phyloP scores from a whole-genome alignment of 2,113 vertebrate genomes.

The Sinocyclocheilus anophthalmus region DNA sequence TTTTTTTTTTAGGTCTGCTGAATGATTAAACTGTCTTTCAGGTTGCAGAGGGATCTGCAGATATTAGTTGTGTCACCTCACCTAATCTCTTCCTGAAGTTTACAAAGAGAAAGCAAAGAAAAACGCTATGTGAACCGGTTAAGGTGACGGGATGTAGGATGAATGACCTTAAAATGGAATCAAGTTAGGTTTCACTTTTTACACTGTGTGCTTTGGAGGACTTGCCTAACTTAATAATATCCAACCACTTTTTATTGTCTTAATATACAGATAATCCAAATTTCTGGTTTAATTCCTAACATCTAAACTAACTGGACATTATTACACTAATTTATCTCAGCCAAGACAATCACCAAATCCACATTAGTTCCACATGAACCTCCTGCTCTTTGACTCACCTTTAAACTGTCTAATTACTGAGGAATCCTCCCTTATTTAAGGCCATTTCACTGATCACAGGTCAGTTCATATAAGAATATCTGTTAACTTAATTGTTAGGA shows the following conservation, averaged over 20 bases:
- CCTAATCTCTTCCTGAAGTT: neutral
- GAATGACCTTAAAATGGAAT: too few species aligned
- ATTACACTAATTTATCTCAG: neutral
- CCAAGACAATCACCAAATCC: neutral
- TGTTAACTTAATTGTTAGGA: neutral
- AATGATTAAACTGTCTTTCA: neutral
- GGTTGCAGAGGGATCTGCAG: too few species aligned
- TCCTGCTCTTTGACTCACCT: slow-evolving; percentile 3
- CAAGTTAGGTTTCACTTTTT: neutral
- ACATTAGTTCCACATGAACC: slow-evolving; percentile 2
- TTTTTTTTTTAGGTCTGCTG: neutral
- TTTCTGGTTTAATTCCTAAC: neutral
- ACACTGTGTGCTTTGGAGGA: neutral
- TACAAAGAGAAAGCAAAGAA: neutral
- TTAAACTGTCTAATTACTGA: slow-evolving; percentile 17
- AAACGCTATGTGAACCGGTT: neutral
- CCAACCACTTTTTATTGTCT: neutral
- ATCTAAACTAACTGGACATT: neutral
- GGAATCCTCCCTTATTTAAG: slow-evolving; percentile 8
- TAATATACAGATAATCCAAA: neutral
- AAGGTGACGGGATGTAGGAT: neutral
- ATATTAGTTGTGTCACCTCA: neutral
- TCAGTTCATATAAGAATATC: slow-evolving; percentile 13
- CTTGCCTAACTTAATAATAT: neutral
- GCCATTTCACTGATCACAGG: slow-evolving; percentile 27